A percentile compares a stretch with the other conserved stretches of the same genome.
Conservation (phyloP, 2,888 invertebrate genomes). For the Rhingia rostrata region DNA sequence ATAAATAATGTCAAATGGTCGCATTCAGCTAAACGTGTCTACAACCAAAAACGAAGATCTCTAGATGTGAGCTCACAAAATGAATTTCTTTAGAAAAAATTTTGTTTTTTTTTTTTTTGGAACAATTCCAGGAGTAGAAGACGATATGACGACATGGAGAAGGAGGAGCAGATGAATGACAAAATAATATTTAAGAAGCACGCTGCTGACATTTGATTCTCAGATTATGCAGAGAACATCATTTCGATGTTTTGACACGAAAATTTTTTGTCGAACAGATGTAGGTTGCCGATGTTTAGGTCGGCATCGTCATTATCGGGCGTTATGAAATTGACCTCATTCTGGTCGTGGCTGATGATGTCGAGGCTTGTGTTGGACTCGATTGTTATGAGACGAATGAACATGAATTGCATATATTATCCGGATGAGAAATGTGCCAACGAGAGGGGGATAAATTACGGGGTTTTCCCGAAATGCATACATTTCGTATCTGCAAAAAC, state of each 20-base stretch:
- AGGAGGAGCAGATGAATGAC: slow-evolving; percentile 1
- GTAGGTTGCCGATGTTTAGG: slow-evolving; percentile 47
- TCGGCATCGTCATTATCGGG: not conserved
- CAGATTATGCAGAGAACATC: slow-evolving; percentile 41
- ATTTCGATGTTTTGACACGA: slow-evolving; percentile 29
- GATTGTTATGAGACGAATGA: slow-evolving; percentile 6
- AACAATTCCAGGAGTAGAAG: not conserved
- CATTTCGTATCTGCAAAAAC: not conserved
- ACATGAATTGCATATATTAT: not conserved
- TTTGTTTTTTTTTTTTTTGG: not conserved
- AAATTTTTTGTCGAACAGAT: slow-evolving; percentile 40
- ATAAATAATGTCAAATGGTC: not conserved
- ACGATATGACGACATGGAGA: not conserved
- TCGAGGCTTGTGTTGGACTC: slow-evolving; percentile 19
- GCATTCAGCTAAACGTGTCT: not conserved
- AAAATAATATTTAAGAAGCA: not conserved
- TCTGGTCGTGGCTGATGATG: not conserved
- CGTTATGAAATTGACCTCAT: slow-evolving; percentile 51
- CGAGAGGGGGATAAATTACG: not conserved
- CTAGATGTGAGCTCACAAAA: slow-evolving; percentile 1
- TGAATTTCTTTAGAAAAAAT: slow-evolving; percentile 13
- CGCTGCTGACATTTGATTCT: slow-evolving; percentile 38
- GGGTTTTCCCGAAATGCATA: not conserved
- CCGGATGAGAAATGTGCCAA: not conserved
- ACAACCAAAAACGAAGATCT: not conserved